Percentiles rank a stretch among this genome's conserved stretches.
phyloP scores from a whole-genome alignment of 2,888 invertebrate species.

The Dendrolimus pini region DNA sequence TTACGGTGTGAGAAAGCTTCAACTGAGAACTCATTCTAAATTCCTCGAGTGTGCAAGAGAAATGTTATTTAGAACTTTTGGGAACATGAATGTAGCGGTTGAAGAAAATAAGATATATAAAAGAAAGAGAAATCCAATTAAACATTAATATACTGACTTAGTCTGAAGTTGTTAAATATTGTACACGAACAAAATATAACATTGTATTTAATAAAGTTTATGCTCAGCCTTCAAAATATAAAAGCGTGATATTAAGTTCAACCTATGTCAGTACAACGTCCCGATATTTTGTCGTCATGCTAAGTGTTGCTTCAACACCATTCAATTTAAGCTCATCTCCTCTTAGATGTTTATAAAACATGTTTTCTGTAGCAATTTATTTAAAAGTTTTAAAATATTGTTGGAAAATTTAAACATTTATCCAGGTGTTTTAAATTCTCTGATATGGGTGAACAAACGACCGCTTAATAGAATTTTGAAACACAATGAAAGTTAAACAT shows the following conservation, averaged over 20 bases:
- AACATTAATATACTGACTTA: too few relatives aligned
- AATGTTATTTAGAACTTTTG: too few relatives aligned
- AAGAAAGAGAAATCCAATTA: too few relatives aligned
- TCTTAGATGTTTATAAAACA: background rate
- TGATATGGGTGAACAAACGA: slow-evolving; percentile 22
- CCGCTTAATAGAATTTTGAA: slow-evolving; percentile 23
- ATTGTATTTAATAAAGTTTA: background rate
- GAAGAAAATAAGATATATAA: too few relatives aligned
- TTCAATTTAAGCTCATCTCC: background rate
- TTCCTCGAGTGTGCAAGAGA: too few relatives aligned
- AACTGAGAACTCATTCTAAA: too few relatives aligned
- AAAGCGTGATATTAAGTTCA: background rate
- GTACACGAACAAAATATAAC: background rate
- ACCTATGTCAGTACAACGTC: background rate
- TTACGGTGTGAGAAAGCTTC: too few relatives aligned
- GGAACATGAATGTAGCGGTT: too few relatives aligned
- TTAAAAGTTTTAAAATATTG: background rate
- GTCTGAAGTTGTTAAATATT: too few relatives aligned
- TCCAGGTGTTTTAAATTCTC: slow-evolving; percentile 9
- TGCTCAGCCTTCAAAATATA: background rate
- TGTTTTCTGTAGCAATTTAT: background rate
- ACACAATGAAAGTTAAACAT: slow-evolving; percentile 29
- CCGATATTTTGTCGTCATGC: background rate
- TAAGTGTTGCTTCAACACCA: background rate
- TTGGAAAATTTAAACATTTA: background rate